A percentile compares a stretch with the other conserved stretches of the same genome.
Evolutionary conservation across 2,888 invertebrate genomes (phyloP).

Genomic region (Empis livida): DNA sequence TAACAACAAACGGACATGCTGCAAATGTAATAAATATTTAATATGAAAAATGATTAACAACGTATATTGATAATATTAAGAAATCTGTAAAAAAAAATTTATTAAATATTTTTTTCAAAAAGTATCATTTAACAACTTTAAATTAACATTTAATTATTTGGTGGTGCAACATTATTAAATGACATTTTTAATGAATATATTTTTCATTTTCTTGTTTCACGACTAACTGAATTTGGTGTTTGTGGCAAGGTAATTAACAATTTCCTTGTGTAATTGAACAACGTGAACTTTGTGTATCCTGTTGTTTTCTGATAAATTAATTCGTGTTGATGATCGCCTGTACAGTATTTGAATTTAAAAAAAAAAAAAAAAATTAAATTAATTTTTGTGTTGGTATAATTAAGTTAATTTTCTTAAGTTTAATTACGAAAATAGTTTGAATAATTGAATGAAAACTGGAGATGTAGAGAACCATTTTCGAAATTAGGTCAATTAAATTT

Average conservation of each 20-base stretch:
- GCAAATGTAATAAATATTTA: slow-evolving; percentile 81
- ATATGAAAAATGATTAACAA: slow-evolving; percentile 85
- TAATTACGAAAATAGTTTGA: too few relatives aligned
- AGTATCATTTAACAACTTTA: slow-evolving; percentile 34
- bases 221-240: slow-evolving; percentile 56
- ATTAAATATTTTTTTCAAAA: neutral
- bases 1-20: slow-evolving; percentile 79
- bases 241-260: slow-evolving; percentile 49
- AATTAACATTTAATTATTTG: slow-evolving; percentile 46
- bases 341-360: neutral
- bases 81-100: slow-evolving; percentile 44
- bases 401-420: too few relatives aligned
- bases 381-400: too few relatives aligned
- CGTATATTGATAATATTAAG: slow-evolving; percentile 56
- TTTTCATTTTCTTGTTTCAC: slow-evolving; percentile 50
- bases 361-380: neutral
- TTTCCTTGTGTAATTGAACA: slow-evolving; percentile 16
- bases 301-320: slow-evolving; percentile 38
- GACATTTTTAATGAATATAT: slow-evolving; percentile 46
- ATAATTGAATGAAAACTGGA: too few relatives aligned
- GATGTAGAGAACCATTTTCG: too few relatives aligned
- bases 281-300: slow-evolving; percentile 38
- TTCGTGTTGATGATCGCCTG: slow-evolving; percentile 8
- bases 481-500: too few relatives aligned
- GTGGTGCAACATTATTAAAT: slow-evolving; percentile 46